These are phyloP conservation scores for Coptodon bakossiorum DNA, from an alignment of 2,113 vertebrate species.

Conservation along the genomic window DNA sequence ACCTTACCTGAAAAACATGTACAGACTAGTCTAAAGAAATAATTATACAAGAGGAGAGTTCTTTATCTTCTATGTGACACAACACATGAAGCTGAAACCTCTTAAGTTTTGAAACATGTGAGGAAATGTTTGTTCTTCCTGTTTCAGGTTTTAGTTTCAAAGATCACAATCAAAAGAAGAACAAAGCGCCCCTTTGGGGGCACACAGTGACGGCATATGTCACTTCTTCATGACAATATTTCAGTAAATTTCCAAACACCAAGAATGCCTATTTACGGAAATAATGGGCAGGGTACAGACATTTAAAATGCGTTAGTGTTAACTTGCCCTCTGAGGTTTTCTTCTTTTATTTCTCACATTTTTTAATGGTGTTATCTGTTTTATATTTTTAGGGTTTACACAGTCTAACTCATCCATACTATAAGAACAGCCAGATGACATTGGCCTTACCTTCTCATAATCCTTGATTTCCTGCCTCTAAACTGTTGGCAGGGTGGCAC, in stretches of 20 bases:
- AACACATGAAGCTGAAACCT: neutral
- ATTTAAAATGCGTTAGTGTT: neutral
- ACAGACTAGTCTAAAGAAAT: neutral
- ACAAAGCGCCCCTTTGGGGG: neutral
- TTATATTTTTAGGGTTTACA: neutral
- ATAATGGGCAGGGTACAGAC: neutral
- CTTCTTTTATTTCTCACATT: neutral
- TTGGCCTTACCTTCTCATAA: rapidly evolving
- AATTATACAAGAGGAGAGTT: neutral
- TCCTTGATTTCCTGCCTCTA: neutral
- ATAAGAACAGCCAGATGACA: neutral
- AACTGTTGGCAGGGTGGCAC: neutral
- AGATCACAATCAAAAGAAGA: neutral
- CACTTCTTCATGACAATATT: neutral
- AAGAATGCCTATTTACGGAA: rapidly evolving
- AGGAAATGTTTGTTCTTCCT: neutral
- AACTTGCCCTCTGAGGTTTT: neutral
- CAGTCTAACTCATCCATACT: neutral
- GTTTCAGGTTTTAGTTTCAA: neutral
- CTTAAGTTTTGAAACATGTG: neutral
- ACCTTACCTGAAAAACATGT: neutral
- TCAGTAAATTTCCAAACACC: neutral
- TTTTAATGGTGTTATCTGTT: rapidly evolving
- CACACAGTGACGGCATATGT: neutral
- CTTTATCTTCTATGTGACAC: neutral